Percentiles rank a stretch among this genome's conserved stretches.
Evolutionary conservation across 2,888 invertebrate species (phyloP).

Genomic region (Dioctria linearis): DNA sequence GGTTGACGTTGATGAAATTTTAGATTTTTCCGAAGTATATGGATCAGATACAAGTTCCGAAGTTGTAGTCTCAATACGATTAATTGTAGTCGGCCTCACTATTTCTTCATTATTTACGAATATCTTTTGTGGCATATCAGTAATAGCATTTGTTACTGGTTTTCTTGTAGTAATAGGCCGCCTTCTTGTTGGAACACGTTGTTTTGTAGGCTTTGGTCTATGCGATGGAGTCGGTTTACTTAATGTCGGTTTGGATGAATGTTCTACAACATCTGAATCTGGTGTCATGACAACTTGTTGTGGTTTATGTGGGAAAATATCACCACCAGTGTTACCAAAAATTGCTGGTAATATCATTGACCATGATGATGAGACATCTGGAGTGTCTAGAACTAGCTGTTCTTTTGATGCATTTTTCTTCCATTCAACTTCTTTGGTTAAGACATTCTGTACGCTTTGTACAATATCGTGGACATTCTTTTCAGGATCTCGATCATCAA

Average conservation of each 20-base stretch:
- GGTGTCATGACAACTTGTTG: slow-evolving; percentile 70
- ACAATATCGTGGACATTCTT: slow-evolving; percentile 85
- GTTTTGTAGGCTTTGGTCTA: slow-evolving; percentile 49
- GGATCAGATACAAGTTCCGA: neutral
- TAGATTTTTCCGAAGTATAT: slow-evolving; percentile 53
- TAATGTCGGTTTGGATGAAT: slow-evolving; percentile 62
- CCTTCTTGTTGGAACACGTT: slow-evolving; percentile 47
- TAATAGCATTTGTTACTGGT: slow-evolving; percentile 57
- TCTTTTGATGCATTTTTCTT: slow-evolving; percentile 73
- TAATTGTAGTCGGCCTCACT: slow-evolving; percentile 61
- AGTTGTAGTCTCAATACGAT: slow-evolving; percentile 43
- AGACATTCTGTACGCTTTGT: slow-evolving; percentile 85
- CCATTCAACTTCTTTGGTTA: slow-evolving; percentile 81
- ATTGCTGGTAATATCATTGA: slow-evolving; percentile 86
- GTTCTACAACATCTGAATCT: slow-evolving; percentile 69
- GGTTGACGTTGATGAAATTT: slow-evolving; percentile 44
- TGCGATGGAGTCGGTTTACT: slow-evolving; percentile 43
- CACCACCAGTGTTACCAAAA: slow-evolving; percentile 80
- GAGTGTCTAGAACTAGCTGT: slow-evolving; percentile 77
- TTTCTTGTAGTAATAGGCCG: slow-evolving; percentile 64
- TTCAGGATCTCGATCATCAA: slow-evolving; percentile 73
- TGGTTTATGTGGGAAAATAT: slow-evolving; percentile 74
- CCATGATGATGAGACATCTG: slow-evolving; percentile 84
- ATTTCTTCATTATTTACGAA: slow-evolving; percentile 68
- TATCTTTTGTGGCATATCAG: slow-evolving; percentile 61